Base-by-base conservation (phyloP, 2,888 invertebrate species). In the Lasioglossum lativentre region DNA sequence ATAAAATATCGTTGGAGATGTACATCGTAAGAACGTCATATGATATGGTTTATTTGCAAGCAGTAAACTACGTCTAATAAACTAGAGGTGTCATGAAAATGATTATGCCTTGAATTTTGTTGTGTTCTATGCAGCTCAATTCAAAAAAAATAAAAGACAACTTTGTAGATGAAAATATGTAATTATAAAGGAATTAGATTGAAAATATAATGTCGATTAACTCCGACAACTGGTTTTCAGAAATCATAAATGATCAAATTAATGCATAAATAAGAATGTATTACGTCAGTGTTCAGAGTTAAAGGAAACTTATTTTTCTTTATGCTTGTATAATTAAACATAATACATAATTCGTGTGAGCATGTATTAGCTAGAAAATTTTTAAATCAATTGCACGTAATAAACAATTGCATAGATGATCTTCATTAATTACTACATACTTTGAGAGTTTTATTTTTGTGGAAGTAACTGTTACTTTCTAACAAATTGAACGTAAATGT, bases 371-470 rank as follows among this genome's bases (percentile, higher is more conserved):
- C 85, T 75, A 82, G 68, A 77, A 81, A 83, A 76, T 72, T 80
- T 79, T 68, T 82, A 80, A 83, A 85, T 83, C 47, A 66, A 79
- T 45, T 80, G 82, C 71, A 88, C 72, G 81, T 75, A 86, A 47
- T 52, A 77, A 84, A 59, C 72, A 71, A 81, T 86, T 88, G 85
- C 79, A 84, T 83, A 81, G 72, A 66, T 79, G 78, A 81, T 81
- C 42, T 80, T 83, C 82, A 85, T 82, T 84, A 72, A 85, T 83
- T 81, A 82, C 66, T 75, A 83, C 75, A 82, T 86, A 89, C 79
- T 81, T 83, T 73, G 74, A 80, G 74, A 83, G 85, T 87, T 82
- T 87, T 90, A 88, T 89, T 89, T 90, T 88, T 80, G 84, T 75
- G 80, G 78, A 87, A 83, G 56, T 70, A 82, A 78, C 8, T 27